Base-by-base conservation (phyloP, 2,797 vertebrate genomes). In the Taeniopygia guttata region DNA sequence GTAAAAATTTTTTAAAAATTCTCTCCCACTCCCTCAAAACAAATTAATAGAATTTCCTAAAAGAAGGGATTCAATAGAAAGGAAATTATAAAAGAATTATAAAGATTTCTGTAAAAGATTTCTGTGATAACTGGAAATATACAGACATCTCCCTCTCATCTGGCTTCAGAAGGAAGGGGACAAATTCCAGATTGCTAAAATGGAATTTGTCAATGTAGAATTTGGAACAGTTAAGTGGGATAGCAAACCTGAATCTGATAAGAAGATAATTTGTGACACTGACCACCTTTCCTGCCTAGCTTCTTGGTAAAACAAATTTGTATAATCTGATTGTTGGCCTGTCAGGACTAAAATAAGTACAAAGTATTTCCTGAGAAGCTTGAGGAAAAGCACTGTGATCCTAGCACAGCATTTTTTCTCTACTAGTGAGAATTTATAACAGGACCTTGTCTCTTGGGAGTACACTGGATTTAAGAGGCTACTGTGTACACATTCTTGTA, bases 141-240 rank as follows among this genome's bases (percentile, higher is more conserved):
- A 70, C 11, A 78, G 74, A 38, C 27, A 87, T n/a, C 78, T 69
- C 63, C 17, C 15, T 80, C 68, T 82, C 58, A 68, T 84, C 29
- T 69, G 66, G 67, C 55, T 76, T 79, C 63, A 79, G 46, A 76
- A 90, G 23, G 42, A 74, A 72, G 25, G 66, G 83, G 54, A 84
- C 80, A 93, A 90, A 96, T 86, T 95, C 66, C 80, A 92, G 36
- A 25, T 30, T 87, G 73, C 66, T 93, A 56, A 64, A 75, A 82
- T 16, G 21, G 43, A 80, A 60, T 90, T 89, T 81, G 79, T 66
- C 59, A 84, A 34, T 62, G 40, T 48, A 69, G 74, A 87, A 21
- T 93, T 95, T 82, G 80, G 77, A 95, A 92, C 32, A 69, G 59
- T 18, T 43, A 48, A 51, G 20, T 58, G 20, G 59, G 43, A 62